Conservation (phyloP, 2,888 invertebrate genomes). For the Xiphydria camelus region DNA sequence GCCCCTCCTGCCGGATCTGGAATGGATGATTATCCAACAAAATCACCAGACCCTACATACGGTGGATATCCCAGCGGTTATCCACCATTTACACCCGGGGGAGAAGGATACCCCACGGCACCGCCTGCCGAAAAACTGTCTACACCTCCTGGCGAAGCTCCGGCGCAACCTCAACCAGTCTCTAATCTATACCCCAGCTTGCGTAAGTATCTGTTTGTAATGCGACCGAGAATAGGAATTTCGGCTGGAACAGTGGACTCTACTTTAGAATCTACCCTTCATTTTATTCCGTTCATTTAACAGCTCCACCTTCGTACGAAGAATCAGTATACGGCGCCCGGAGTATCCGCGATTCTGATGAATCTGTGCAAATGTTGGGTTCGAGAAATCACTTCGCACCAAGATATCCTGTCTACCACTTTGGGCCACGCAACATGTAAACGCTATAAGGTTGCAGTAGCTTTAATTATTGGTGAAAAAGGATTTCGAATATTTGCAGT, state of each 20-base stretch:
- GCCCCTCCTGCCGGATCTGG: slow-evolving; percentile 35
- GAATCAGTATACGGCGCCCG: slow-evolving; percentile 66
- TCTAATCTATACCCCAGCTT: slow-evolving; percentile 59
- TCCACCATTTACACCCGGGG: slow-evolving; percentile 25
- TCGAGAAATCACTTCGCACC: slow-evolving; percentile 46
- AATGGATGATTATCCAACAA: slow-evolving; percentile 16
- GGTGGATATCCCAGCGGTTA: slow-evolving; percentile 31
- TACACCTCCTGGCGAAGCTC: slow-evolving; percentile 45
- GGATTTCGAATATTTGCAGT: no score
- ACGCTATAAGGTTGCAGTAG: no score
- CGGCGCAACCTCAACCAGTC: slow-evolving; percentile 41
- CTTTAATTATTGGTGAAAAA: no score
- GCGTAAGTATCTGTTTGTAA: slow-evolving; percentile 54
- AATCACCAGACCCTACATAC: slow-evolving; percentile 49
- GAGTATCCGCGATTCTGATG: slow-evolving; percentile 67
- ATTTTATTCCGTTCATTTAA: no score
- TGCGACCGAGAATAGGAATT: neutral
- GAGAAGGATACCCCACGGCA: slow-evolving; percentile 44
- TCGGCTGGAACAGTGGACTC: no score
- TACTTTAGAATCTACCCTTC: no score
- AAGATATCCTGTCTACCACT: slow-evolving; percentile 55
- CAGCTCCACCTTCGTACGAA: slow-evolving; percentile 70
- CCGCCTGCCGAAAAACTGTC: slow-evolving; percentile 44
- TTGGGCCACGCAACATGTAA: slow-evolving; percentile 23
- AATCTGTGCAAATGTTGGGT: slow-evolving; percentile 61